Base-by-base conservation (phyloP, 2,888 invertebrate genomes). In the Noctua fimbriata region DNA sequence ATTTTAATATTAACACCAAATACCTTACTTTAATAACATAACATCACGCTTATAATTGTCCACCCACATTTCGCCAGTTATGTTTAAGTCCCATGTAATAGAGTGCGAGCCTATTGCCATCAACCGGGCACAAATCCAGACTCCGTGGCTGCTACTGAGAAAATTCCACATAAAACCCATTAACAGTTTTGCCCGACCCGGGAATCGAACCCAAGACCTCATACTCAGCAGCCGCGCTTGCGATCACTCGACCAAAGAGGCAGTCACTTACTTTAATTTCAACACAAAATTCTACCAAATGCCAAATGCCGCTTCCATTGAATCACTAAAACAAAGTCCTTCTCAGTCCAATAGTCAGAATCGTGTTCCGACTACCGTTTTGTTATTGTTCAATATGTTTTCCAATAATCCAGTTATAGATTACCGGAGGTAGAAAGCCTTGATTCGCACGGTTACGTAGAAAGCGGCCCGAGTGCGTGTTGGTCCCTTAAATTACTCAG, bases 371-470 rank as follows among this genome's bases (percentile, higher is more conserved):
- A 94, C 95, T 95, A 95, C 96, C 95, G 95, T 96, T 95, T 93
- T 92, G 93, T 95, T 96, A 95, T 96, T 96, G 95, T 96, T 95
- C 95, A 94, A 96, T 96, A 96, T 96, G 96, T 96, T 96, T 94
- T 95, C 94, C 94, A 96, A 95, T 96, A 96, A 96, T 96, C 95
- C 93, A 94, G 94, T 94, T 94, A 92, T 87, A 93, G 94, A 95
- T 95, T 95, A 95, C 93, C 86, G 91, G 83, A 89, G 85, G 69
- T 89, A 86, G 93, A 94, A 95, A 94, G 94, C 91, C 89, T 90
- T 92, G 94, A 93, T 94, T 93, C 93, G 93, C 94, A 94, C 94
- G 93, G 92, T 88, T 93, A 93, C 86, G 75, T 86, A 89, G 94
- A 94, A 93, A 94, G 93, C 89, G 88, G 89, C 52, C 76, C 69